Evolutionary conservation across 2,113 vertebrate genomes (phyloP).

Genomic region (Cebidichthys violaceus): DNA sequence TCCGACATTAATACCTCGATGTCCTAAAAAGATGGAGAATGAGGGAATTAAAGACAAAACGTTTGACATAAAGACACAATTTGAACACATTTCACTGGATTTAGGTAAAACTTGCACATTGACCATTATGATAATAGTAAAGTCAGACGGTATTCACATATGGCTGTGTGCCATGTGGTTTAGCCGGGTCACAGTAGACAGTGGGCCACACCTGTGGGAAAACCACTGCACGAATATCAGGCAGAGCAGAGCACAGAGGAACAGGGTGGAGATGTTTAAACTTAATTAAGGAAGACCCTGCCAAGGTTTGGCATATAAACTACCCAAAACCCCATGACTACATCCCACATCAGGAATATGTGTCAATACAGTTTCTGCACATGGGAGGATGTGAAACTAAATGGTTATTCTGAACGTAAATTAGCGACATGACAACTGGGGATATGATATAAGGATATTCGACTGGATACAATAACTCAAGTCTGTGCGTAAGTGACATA

Average conservation of each 20-base stretch:
- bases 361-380: constrained; percentile 41
- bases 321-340: constrained; percentile 51
- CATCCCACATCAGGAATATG: constrained; percentile 52
- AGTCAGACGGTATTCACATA: constrained; percentile 22
- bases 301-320: constrained; percentile 65
- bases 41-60: not conserved
- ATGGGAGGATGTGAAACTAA: constrained; percentile 28
- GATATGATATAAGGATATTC: constrained; percentile 4
- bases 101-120: constrained; percentile 4
- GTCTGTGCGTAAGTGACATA: constrained; percentile 15
- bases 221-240: constrained; percentile 55
- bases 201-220: constrained; percentile 36
- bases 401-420: constrained; percentile 31
- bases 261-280: constrained; percentile 75
- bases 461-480: constrained; percentile 16
- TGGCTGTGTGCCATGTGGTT: constrained; percentile 38
- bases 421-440: constrained; percentile 4
- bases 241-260: constrained; percentile 52
- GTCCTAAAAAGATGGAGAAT: constrained; percentile 82
- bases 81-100: not conserved
- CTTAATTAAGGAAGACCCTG: constrained; percentile 68
- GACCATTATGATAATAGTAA: constrained; percentile 14
- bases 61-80: not conserved
- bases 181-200: constrained; percentile 40
- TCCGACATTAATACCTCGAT: constrained; percentile 87